These are phyloP conservation scores for Anthoscopus minutus DNA, from an alignment of 2,113 vertebrate genomes.

Conservation along the genomic window DNA sequence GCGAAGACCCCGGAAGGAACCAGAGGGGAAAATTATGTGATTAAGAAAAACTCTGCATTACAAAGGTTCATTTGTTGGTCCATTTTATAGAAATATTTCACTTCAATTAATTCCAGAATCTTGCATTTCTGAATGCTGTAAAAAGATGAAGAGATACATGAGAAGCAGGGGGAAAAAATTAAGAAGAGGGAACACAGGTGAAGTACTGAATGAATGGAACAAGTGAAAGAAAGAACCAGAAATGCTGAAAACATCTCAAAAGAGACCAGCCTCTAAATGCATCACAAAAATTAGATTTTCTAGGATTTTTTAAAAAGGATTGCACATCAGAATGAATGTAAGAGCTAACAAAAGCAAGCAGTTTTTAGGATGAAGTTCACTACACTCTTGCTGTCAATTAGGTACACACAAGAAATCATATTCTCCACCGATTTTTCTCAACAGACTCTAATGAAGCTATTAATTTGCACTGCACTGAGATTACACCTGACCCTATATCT, in stretches of 20 bases:
- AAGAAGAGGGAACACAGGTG: background rate
- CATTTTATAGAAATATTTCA: background rate
- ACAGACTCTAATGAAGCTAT: background rate
- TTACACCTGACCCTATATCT: background rate
- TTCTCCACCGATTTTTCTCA: background rate
- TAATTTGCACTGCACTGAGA: background rate
- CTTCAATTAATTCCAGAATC: background rate
- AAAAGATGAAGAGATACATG: background rate
- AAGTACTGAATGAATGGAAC: background rate
- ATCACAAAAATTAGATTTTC: background rate
- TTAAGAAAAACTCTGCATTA: background rate
- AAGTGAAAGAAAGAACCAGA: background rate
- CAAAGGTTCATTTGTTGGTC: background rate
- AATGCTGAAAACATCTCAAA: background rate
- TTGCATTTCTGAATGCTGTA: background rate
- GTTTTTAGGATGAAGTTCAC: background rate
- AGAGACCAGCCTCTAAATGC: background rate
- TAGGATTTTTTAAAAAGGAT: background rate
- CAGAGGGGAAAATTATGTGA: background rate
- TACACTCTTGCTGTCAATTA: background rate
- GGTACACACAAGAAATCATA: background rate
- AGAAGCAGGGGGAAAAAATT: background rate
- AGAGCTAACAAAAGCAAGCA: background rate
- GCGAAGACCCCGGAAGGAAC: background rate
- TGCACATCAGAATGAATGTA: background rate